Evolutionary conservation across 2,888 invertebrate species (phyloP).

Genomic region (Dioctria linearis): DNA sequence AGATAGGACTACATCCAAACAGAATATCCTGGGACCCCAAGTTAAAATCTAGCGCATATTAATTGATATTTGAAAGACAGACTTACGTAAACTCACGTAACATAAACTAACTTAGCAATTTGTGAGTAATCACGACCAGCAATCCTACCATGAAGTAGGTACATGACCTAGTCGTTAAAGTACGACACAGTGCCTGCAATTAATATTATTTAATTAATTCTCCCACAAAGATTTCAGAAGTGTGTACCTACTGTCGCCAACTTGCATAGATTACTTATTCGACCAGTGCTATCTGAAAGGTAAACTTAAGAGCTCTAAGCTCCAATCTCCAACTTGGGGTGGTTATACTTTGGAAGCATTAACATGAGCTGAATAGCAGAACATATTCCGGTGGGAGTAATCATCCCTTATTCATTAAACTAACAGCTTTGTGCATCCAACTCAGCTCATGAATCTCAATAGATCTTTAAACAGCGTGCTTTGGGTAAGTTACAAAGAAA

Average conservation of each 20-base stretch:
- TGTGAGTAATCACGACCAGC: too few species aligned
- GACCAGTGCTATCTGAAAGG: not conserved
- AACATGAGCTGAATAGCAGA: conserved; percentile 15
- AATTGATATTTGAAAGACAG: too few species aligned
- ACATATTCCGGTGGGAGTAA: conserved; percentile 30
- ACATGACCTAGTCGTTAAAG: not conserved
- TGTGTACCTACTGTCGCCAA: not conserved
- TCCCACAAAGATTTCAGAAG: conserved; percentile 8
- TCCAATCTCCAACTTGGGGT: not conserved
- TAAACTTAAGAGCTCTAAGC: not conserved
- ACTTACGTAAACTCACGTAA: too few species aligned
- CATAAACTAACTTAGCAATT: too few species aligned
- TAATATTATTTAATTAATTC: conserved; percentile 42
- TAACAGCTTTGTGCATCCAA: not conserved
- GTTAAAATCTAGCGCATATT: too few species aligned
- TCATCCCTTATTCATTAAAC: conserved; percentile 37
- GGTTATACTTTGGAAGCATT: conserved; percentile 22
- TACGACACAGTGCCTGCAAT: conserved; percentile 7
- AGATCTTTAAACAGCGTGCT: not conserved
- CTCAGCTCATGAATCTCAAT: not conserved
- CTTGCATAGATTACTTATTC: conserved; percentile 10
- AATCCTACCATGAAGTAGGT: too few species aligned
- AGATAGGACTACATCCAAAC: too few species aligned
- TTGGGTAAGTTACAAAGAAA: not conserved
- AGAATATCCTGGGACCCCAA: too few species aligned